Percentiles rank a stretch among this genome's conserved stretches.
Evolutionary conservation across 2,888 invertebrate species (phyloP).

Genomic region (Meliscaeva auricollis): DNA sequence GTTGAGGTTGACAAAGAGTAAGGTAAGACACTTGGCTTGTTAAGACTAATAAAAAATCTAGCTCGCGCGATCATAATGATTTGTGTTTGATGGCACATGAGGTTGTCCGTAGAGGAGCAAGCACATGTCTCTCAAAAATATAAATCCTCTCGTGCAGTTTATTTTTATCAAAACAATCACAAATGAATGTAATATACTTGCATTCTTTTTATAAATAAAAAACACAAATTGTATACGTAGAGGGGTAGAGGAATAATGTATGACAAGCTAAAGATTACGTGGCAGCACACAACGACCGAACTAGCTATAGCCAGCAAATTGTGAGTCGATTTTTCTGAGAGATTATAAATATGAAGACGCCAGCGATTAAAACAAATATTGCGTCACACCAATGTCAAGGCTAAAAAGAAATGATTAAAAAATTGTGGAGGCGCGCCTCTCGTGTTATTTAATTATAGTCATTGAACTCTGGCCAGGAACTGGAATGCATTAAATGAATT

Average conservation of each 20-base stretch:
- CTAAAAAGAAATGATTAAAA: conserved; percentile 13
- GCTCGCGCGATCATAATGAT: not conserved
- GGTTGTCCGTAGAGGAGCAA: not conserved
- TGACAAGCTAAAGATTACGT: conserved; percentile 34
- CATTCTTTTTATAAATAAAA: conserved; percentile 16
- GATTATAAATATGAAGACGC: conserved; percentile 38
- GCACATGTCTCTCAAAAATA: conserved; percentile 23
- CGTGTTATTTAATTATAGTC: not conserved
- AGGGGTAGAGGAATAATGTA: not conserved
- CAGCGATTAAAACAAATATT: conserved; percentile 41
- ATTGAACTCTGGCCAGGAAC: conserved; percentile 2
- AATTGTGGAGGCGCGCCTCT: conserved; percentile 4
- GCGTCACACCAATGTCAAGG: conserved; percentile 49
- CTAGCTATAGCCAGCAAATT: not conserved
- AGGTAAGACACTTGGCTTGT: not conserved
- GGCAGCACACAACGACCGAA: not conserved
- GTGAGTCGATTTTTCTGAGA: conserved; percentile 27
- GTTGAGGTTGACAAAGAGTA: conserved; percentile 11
- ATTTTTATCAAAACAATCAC: conserved; percentile 17
- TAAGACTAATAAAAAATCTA: conserved; percentile 12
- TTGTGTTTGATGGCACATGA: not conserved
- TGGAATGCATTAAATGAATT: not conserved
- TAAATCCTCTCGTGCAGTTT: conserved; percentile 12
- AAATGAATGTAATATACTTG: not conserved
- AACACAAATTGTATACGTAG: not conserved